phyloP scores from a whole-genome alignment of 23 tunicate species.

The Styela clava region DNA sequence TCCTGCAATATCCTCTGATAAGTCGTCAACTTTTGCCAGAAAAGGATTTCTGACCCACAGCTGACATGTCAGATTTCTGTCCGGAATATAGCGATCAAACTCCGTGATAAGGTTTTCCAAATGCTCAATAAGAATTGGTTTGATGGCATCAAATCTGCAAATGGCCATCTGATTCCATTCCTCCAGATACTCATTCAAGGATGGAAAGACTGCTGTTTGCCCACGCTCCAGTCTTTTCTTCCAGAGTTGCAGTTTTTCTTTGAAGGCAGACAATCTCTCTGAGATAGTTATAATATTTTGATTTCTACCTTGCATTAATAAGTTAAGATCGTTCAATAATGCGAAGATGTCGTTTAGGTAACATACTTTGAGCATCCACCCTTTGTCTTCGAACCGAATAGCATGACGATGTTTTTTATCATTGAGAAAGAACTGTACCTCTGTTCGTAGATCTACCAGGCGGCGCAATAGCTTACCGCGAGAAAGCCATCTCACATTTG shows the following conservation, averaged over 20 bases:
- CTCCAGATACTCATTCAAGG: conserved; percentile 42
- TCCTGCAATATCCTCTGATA: conserved; percentile 32
- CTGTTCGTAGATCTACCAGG: conserved; percentile 47
- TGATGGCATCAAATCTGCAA: conserved; percentile 59
- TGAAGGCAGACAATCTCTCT: conserved; percentile 65
- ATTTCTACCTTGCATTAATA: conserved; percentile 55
- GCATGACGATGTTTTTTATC: conserved; percentile 48
- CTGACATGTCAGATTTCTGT: conserved; percentile 44
- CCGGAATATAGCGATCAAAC: conserved; percentile 65
- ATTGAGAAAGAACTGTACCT: conserved; percentile 38
- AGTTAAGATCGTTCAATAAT: conserved; percentile 33
- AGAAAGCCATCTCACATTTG: conserved; percentile 47
- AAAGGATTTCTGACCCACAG: conserved; percentile 57
- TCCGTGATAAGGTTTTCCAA: conserved; percentile 55
- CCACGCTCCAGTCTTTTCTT: conserved; percentile 44
- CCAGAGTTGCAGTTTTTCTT: conserved; percentile 60
- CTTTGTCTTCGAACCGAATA: conserved; percentile 29
- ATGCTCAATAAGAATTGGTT: conserved; percentile 37
- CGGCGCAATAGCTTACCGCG: conserved; percentile 63
- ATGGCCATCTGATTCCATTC: conserved; percentile 48
- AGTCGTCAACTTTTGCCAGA: conserved; percentile 54
- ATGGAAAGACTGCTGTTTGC: conserved; percentile 37
- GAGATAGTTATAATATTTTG: conserved; percentile 46
- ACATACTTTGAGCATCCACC: conserved; percentile 52
- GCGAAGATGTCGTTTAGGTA: conserved; percentile 56